A percentile compares a stretch with the other conserved stretches of the same genome.
These are phyloP conservation scores for Melopsittacus undulatus DNA, from an alignment of 2,797 vertebrate species.

Conservation along the genomic window DNA sequence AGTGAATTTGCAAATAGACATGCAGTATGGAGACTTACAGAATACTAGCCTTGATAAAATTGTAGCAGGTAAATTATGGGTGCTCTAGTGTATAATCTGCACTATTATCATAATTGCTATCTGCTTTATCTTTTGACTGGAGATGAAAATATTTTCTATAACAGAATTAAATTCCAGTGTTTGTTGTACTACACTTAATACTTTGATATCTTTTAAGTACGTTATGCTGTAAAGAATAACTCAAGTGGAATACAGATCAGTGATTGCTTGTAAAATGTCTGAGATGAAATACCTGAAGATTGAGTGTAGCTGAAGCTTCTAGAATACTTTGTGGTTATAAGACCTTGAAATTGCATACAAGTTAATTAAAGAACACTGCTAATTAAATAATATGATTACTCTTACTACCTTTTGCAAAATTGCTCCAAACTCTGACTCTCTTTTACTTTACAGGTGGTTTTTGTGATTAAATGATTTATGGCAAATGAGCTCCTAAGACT, in stretches of 20 bases:
- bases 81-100: slow-evolving; percentile 13
- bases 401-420: background rate
- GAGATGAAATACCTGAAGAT: background rate
- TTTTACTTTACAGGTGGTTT: background rate
- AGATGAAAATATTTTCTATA: slow-evolving; percentile 18
- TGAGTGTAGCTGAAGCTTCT: background rate
- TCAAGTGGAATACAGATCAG: slow-evolving; percentile 6
- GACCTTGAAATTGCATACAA: background rate
- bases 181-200: slow-evolving; percentile 7
- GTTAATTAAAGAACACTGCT: background rate
- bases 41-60: background rate
- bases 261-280: background rate
- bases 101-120: slow-evolving; percentile 34
- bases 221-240: background rate
- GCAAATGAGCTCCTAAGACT: background rate
- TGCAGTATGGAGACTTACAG: background rate
- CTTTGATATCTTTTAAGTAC: background rate
- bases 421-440: background rate
- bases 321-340: background rate
- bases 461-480: slow-evolving; percentile 5
- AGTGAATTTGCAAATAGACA: background rate
- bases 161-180: background rate
- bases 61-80: slow-evolving; percentile 25
- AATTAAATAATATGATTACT: background rate
- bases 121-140: slow-evolving; percentile 27